Evolutionary conservation across 2,113 vertebrate species (phyloP).

Genomic region (Microcebus lehilahytsara): DNA sequence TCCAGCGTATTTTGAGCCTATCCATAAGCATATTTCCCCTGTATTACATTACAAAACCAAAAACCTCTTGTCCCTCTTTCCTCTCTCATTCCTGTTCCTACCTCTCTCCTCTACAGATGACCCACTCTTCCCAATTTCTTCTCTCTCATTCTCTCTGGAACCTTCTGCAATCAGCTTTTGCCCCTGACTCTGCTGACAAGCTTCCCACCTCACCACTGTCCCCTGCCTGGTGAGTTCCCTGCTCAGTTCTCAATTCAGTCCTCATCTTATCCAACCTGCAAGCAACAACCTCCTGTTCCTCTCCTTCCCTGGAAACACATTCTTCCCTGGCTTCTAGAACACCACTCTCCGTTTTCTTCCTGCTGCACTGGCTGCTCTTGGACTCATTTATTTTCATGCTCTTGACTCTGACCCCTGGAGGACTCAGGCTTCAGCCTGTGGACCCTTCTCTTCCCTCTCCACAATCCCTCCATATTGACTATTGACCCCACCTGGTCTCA

Average conservation of each 20-base stretch:
- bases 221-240: background rate
- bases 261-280: background rate
- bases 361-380: background rate
- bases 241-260: background rate
- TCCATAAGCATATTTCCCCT: background rate
- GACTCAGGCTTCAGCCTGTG: background rate
- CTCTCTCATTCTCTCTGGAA: background rate
- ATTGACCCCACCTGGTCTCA: background rate
- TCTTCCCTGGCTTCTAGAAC: background rate
- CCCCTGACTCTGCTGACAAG: background rate
- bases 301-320: background rate
- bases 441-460: background rate
- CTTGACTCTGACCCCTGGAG: background rate
- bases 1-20: background rate
- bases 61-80: background rate
- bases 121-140: background rate
- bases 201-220: background rate
- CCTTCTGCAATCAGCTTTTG: background rate
- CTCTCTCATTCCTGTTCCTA: background rate
- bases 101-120: background rate
- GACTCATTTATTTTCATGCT: background rate
- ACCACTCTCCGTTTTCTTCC: background rate
- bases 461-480: background rate
- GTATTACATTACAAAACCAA: background rate
- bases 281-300: background rate